Base-by-base conservation (phyloP, 2,888 invertebrate genomes). In the Byasa hedistus region DNA sequence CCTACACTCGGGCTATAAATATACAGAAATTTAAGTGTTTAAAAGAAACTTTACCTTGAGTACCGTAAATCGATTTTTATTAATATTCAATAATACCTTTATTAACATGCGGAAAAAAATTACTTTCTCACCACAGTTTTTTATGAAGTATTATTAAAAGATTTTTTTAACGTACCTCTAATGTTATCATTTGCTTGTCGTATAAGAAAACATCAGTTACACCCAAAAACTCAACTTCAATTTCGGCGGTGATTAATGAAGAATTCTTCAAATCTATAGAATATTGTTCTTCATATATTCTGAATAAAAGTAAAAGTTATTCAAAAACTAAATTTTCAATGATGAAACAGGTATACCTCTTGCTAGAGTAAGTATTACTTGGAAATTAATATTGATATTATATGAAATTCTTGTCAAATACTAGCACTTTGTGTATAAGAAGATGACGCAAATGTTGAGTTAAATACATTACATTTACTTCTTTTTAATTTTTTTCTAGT, bases 201-300 rank as follows among this genome's bases (percentile, higher is more conserved):
- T 92, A 80, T 69, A 83, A 73, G 76, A 94, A 94, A n/a, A 85
- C 80, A 8, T 81, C 75, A 2, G 84, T 87, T 1, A 87, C 84
- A 66, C 87, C 84, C 56, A 84, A 72, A 70, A 94, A 87, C 66
- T 85, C 86, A 36, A 93, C 87, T 12, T 76, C 78, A 56, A 93
- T 81, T 62, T 92, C 83, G 21, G 92, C 92, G 2, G 85, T 80
- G 64, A 94, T 85, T 1, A 87, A 78, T 0, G 94, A 94, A 51
- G 88, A 81, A 78, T 94, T 94, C 71, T 84, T 87, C 48, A 94
- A 81, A 68, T 90, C 85, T 4, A 94, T 90, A 15, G 82, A 81
- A 55, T 90, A 86, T 58, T 84, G 80, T 71, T 91, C 89, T 76
- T 90, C 85, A 70, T 93, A 92, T 63, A 86, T 78, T 74, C 67